Evolutionary conservation across 2,113 vertebrate species (phyloP), one percentile per base, ranked within the genome.

Genomic region (Benitochromis conjunctus): DNA sequence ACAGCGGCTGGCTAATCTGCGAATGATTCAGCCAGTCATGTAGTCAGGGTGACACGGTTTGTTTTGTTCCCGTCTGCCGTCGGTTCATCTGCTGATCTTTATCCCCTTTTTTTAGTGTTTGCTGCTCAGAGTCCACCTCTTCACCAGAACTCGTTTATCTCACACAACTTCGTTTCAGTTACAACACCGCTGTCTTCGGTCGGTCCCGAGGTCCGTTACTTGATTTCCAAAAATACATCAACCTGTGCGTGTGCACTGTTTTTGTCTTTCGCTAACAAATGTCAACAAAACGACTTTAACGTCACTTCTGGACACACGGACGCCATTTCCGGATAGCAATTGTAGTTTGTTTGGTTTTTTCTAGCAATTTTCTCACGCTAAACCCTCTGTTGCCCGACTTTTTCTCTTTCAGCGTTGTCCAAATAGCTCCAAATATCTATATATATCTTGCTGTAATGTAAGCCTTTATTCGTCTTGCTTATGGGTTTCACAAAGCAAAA

Each of bases 231-330:
- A 91, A 93, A 94, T 80, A 91, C 84, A 51, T 81, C 69, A 62
- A 12, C 71, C 76, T 64, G 53, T 60, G 80, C 31, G 84, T 85
- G 81, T 80, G 77, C 85, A 88, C 71, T 94, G 91, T 93, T 95
- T 94, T 94, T 94, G 92, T 94, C 89, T 95, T 94, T 89, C 95
- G 91, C 95, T 93, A 96, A 95, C 60, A 90, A 94, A 96, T 96
- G 95, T 96, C 95, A 97, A 96, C 95, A 96, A 95, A 96, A 91
- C 93, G 54, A 36, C 29, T 38, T 48, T 60, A 16, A n/a, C 91
- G 87, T 86, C 80, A 89, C 77, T 79, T 92, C 87, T 9, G 60
- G 7, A 13, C 84, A 21, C 7, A 3, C 0, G 1, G 1, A 2
- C 90, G 91, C 91, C 57, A 96, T 80, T 89, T 96, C 95, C 95